phyloP scores from a whole-genome alignment of 2,113 vertebrate genomes.

The Bufo gargarizans region DNA sequence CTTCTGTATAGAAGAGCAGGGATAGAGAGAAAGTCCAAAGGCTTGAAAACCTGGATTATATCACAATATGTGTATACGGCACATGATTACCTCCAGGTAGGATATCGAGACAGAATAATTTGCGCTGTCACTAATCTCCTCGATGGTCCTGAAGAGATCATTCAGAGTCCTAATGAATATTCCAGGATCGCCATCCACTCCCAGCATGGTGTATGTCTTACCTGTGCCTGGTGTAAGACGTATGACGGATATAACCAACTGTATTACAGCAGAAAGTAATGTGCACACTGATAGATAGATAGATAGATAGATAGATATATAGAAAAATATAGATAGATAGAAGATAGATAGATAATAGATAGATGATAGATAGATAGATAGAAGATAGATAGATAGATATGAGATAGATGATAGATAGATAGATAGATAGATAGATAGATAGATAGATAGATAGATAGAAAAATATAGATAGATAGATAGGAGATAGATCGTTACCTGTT shows the following conservation, averaged over 20 bases:
- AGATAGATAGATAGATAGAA: too few relatives aligned
- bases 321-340: too few relatives aligned
- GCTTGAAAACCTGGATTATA: neutral
- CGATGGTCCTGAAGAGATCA: slow-evolving; percentile 72
- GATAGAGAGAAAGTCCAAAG: too few relatives aligned
- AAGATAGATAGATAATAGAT: neutral
- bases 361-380: neutral
- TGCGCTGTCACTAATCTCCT: slow-evolving; percentile 55
- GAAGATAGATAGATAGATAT: neutral
- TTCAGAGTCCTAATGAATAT: slow-evolving; percentile 70
- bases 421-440: too few relatives aligned
- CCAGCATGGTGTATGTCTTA: slow-evolving; percentile 75
- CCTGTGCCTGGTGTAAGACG: slow-evolving; percentile 63
- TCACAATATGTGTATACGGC: neutral
- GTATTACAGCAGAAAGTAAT: neutral
- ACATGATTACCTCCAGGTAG: slow-evolving; percentile 71
- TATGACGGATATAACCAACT: neutral
- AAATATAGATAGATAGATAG: too few relatives aligned
- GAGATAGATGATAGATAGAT: neutral
- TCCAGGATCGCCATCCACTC: slow-evolving; percentile 66
- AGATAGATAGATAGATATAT: too few relatives aligned
- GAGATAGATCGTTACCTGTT: slow-evolving; percentile 68
- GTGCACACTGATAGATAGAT: too few relatives aligned
- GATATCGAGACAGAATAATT: slow-evolving; percentile 71
- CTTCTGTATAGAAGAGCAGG: too few relatives aligned